Evolutionary conservation across 1,140 invertebrate genomes (phyloP).

Genomic region (Cherax destructor): DNA sequence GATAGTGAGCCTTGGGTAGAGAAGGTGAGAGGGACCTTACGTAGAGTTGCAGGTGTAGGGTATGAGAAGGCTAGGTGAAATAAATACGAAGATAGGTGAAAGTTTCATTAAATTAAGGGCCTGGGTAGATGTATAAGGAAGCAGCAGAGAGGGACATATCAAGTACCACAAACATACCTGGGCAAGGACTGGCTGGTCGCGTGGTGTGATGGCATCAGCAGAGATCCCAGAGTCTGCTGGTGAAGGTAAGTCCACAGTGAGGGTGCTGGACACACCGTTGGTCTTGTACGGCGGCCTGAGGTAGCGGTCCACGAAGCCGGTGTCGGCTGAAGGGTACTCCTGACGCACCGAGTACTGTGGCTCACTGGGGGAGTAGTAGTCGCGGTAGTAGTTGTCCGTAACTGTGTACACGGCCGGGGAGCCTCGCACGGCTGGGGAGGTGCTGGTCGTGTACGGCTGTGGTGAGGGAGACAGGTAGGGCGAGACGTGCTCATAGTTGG

Average conservation of each 20-base stretch:
- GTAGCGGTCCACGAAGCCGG: slow-evolving; percentile 79
- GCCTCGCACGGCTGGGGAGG: slow-evolving; percentile 73
- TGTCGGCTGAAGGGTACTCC: slow-evolving; percentile 76
- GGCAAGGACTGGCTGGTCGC: slow-evolving; percentile 90
- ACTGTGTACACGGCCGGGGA: slow-evolving; percentile 75
- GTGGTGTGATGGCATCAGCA: slow-evolving; percentile 90
- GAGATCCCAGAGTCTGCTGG: slow-evolving; percentile 91
- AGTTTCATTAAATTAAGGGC: background rate
- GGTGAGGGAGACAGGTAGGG: slow-evolving; percentile 78
- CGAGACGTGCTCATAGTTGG: slow-evolving; percentile 75
- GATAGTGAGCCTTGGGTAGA: background rate
- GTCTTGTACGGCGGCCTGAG: slow-evolving; percentile 75
- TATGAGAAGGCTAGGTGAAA: background rate
- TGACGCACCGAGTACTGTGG: slow-evolving; percentile 56
- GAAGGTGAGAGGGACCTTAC: background rate
- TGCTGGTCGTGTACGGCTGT: slow-evolving; percentile 76
- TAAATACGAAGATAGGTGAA: background rate
- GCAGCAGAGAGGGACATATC: background rate
- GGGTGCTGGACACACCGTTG: slow-evolving; percentile 64
- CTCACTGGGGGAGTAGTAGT: slow-evolving; percentile 71
- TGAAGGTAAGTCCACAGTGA: slow-evolving; percentile 88
- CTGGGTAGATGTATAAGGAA: no score
- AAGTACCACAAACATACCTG: slow-evolving; percentile 74
- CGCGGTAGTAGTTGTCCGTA: slow-evolving; percentile 77
- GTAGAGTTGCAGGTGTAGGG: no score